phyloP scores from a whole-genome alignment of 2,113 vertebrate species.

The Regulus satrapa region DNA sequence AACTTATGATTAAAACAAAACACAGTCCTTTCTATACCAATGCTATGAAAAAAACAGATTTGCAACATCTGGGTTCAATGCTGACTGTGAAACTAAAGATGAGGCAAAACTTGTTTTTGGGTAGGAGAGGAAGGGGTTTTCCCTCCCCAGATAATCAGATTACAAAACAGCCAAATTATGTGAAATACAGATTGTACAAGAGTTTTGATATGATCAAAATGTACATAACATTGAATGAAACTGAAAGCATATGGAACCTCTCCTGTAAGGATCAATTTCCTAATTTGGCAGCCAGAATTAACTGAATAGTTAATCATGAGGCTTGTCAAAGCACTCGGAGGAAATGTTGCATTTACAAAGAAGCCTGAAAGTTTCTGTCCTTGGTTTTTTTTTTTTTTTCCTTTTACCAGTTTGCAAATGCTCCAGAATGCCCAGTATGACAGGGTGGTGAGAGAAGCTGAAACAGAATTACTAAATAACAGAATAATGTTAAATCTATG shows the following conservation, averaged over 20 bases:
- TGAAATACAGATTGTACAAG: neutral
- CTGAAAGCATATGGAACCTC: neutral
- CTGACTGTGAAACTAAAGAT: neutral
- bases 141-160: neutral
- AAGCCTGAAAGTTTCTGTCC: neutral
- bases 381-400: too few species aligned
- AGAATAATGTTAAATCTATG: neutral
- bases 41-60: neutral
- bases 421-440: neutral
- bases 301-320: neutral
- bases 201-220: neutral
- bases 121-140: neutral
- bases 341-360: neutral
- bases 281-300: neutral
- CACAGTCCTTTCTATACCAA: neutral
- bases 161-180: neutral
- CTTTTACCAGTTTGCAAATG: neutral
- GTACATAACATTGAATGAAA: neutral
- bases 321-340: neutral
- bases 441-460: neutral
- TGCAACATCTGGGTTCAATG: neutral
- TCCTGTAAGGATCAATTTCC: neutral
- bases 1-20: neutral
- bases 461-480: conserved; percentile 40
- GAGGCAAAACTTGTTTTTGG: neutral